These are phyloP conservation scores for Agrochola litura DNA, from an alignment of 2,888 invertebrate species.

Conservation along the genomic window DNA sequence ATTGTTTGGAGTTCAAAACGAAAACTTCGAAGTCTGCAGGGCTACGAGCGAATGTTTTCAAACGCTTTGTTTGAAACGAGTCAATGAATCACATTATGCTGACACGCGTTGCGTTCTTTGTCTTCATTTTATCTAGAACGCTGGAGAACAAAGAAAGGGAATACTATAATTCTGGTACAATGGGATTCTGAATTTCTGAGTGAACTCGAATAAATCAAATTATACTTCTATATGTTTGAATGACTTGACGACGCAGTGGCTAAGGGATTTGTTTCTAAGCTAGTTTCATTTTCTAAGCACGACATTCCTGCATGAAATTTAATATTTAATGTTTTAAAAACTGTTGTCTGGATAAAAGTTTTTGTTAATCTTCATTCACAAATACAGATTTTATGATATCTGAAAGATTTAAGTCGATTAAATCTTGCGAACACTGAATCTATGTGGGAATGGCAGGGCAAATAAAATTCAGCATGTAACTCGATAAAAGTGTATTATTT, in stretches of 20 bases:
- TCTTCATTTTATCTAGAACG: slow-evolving; percentile 10
- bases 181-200: not conserved
- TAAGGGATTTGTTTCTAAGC: not conserved
- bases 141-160: slow-evolving; percentile 31
- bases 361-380: not conserved
- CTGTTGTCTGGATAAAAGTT: not conserved
- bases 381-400: not conserved
- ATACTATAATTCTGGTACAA: slow-evolving; percentile 7
- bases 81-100: slow-evolving; percentile 62
- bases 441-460: too few species aligned
- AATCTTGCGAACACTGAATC: too few species aligned
- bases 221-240: not conserved
- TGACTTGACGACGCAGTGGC: not conserved
- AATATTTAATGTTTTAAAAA: not conserved
- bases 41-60: slow-evolving; percentile 41
- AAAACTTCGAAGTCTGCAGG: slow-evolving; percentile 54
- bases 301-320: not conserved
- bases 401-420: not conserved
- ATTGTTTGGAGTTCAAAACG: slow-evolving; percentile 46
- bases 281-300: too few species aligned
- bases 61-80: slow-evolving; percentile 58
- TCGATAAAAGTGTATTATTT: too few species aligned
- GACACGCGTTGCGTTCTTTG: slow-evolving; percentile 27
- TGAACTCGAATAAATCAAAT: slow-evolving; percentile 3
- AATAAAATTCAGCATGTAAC: too few species aligned